Percentiles rank a stretch among this genome's conserved stretches.
Conservation (phyloP, 1,140 invertebrate species). For the Drosophila ananassae region DNA sequence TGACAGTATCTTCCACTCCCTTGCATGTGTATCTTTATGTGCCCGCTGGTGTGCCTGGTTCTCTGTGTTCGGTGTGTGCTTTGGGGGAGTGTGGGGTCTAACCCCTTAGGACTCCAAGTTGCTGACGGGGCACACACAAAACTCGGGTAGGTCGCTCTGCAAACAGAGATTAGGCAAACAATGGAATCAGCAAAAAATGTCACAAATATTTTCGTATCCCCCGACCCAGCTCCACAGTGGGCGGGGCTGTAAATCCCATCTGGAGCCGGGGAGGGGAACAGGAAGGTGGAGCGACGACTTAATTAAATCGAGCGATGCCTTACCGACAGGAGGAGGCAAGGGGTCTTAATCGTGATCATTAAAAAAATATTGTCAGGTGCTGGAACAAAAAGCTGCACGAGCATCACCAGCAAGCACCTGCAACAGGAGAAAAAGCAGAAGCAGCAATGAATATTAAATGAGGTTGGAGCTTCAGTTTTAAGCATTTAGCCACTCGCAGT, state of each 20-base stretch:
- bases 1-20: slow-evolving; percentile 64
- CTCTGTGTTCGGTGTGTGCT: background rate
- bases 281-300: slow-evolving; percentile 59
- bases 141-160: slow-evolving; percentile 52
- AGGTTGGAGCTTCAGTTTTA: slow-evolving; percentile 56
- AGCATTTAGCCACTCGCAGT: slow-evolving; percentile 37
- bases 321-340: slow-evolving; percentile 11
- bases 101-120: slow-evolving; percentile 30
- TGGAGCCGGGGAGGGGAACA: slow-evolving; percentile 13
- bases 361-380: slow-evolving; percentile 79
- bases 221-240: slow-evolving; percentile 5
- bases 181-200: slow-evolving; percentile 77
- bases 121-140: slow-evolving; percentile 59
- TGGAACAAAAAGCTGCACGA: slow-evolving; percentile 64
- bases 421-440: slow-evolving; percentile 28
- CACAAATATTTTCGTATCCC: slow-evolving; percentile 8
- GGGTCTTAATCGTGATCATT: slow-evolving; percentile 70
- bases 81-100: slow-evolving; percentile 2
- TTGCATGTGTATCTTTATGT: slow-evolving; percentile 53
- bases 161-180: slow-evolving; percentile 76
- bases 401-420: slow-evolving; percentile 58
- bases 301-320: slow-evolving; percentile 66
- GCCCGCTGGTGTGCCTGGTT: slow-evolving; percentile 13
- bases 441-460: slow-evolving; percentile 68
- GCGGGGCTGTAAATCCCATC: slow-evolving; percentile 1